Conservation (phyloP, 2,797 vertebrate species). For the Aplochiton taeniatus region DNA sequence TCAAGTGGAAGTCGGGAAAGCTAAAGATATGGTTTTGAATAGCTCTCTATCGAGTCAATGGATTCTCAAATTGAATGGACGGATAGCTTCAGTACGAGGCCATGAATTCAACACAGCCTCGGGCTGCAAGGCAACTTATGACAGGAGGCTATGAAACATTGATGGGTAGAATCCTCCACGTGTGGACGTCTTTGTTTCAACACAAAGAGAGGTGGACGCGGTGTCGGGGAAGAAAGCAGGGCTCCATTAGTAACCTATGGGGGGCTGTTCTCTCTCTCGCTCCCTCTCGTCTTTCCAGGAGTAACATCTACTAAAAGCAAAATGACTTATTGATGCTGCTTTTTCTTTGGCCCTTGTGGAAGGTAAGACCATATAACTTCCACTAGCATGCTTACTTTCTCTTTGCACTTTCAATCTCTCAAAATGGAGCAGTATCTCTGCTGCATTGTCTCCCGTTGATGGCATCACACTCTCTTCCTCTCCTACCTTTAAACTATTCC, state of each 20-base stretch:
- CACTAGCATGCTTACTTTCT: slow-evolving; percentile 8
- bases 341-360: background rate
- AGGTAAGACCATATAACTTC: background rate
- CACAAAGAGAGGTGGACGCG: background rate
- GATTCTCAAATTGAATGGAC: too few relatives aligned
- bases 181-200: background rate
- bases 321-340: slow-evolving; percentile 35
- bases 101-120: too few relatives aligned
- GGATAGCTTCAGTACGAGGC: too few relatives aligned
- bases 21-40: too few relatives aligned
- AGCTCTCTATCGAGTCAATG: too few relatives aligned
- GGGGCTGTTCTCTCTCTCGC: too few relatives aligned
- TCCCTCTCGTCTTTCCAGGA: slow-evolving; percentile 13
- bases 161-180: background rate
- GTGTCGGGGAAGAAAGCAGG: background rate
- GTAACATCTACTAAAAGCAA: slow-evolving; percentile 27
- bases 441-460: too few relatives aligned
- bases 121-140: too few relatives aligned
- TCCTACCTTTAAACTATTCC: slow-evolving; percentile 17
- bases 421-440: too few relatives aligned
- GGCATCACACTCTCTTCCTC: background rate
- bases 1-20: too few relatives aligned
- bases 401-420: too few relatives aligned
- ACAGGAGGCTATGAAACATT: background rate
- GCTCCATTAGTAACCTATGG: slow-evolving; percentile 14